Conservation (phyloP, 2,113 vertebrate species). For the Desmodus rotundus region DNA sequence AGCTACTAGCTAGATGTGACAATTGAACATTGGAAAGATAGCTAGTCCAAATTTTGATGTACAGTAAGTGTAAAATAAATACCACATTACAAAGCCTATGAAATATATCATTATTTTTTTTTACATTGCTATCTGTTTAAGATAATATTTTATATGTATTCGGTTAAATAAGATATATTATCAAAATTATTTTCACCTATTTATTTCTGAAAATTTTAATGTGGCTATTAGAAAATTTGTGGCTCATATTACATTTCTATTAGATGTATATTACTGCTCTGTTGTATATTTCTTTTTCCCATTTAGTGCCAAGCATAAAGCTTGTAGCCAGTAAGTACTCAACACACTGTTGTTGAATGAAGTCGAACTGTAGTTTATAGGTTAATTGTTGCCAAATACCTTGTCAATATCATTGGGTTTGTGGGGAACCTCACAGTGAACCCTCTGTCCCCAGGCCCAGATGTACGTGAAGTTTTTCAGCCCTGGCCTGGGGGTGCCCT, state of each 20-base stretch:
- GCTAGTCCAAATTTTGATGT: not conserved
- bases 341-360: not conserved
- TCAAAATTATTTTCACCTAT: not conserved
- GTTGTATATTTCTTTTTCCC: not conserved
- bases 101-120: not conserved
- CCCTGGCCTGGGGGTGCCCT: not conserved
- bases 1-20: not conserved
- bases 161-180: not conserved
- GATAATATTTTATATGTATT: not conserved
- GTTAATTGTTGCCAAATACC: not conserved
- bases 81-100: not conserved
- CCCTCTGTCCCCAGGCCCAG: not conserved
- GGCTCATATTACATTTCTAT: not conserved
- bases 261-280: not conserved
- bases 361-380: not conserved
- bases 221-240: not conserved
- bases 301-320: not conserved
- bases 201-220: conserved; percentile 4
- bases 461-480: conserved; percentile 1
- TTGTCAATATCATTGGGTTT: not conserved
- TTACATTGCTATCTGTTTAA: not conserved
- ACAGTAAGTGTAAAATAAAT: not conserved
- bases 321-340: not conserved
- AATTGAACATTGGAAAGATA: not conserved
- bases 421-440: not conserved